phyloP scores from a whole-genome alignment of 1,140 invertebrate genomes.

The Drosophila oshimai region DNA sequence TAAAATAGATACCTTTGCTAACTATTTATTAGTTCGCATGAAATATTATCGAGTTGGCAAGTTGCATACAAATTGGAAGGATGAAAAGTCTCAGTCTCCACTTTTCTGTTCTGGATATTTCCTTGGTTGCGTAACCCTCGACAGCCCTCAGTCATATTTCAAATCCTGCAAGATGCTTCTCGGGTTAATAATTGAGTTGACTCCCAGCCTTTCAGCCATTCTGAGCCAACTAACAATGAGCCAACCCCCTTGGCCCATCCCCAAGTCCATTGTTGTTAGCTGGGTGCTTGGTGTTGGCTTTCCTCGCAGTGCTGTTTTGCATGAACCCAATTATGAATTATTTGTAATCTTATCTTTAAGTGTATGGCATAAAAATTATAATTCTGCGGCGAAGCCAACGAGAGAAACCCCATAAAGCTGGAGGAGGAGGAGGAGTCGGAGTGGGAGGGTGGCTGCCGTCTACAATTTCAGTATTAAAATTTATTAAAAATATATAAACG shows the following conservation, averaged over 20 bases:
- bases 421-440: neutral
- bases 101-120: too few relatives aligned
- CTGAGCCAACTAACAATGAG: conserved; percentile 28
- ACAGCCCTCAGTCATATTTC: conserved; percentile 5
- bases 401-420: conserved; percentile 60
- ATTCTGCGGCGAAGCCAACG: conserved; percentile 47
- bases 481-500: conserved; percentile 78
- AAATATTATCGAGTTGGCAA: neutral
- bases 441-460: conserved; percentile 17
- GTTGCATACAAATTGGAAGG: too few relatives aligned
- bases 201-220: conserved; percentile 18
- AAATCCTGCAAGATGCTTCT: conserved; percentile 1
- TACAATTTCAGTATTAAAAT: conserved; percentile 78
- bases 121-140: neutral
- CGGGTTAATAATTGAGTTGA: conserved; percentile 36
- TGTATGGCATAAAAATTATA: conserved; percentile 75
- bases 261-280: conserved; percentile 42
- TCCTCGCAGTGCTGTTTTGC: conserved; percentile 27
- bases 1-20: too few relatives aligned
- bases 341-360: conserved; percentile 76
- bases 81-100: too few relatives aligned
- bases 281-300: conserved; percentile 28
- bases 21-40: too few relatives aligned
- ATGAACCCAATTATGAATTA: conserved; percentile 74
- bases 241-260: neutral